phyloP scores from a whole-genome alignment of 1,140 invertebrate genomes.

The Trinorchestia longiramus region DNA sequence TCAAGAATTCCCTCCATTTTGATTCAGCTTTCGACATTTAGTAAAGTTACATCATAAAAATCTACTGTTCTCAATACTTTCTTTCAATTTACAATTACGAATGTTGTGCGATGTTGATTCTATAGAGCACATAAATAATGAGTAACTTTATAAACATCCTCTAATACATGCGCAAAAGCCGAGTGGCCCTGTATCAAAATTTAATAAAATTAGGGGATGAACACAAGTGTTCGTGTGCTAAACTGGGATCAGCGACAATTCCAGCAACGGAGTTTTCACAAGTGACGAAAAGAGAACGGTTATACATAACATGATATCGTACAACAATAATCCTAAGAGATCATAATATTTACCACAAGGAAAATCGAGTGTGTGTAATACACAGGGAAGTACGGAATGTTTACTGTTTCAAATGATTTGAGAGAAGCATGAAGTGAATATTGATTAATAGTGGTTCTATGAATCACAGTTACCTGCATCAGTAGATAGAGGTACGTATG shows the following conservation, averaged over 20 bases:
- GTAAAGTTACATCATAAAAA: no score
- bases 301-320: not conserved
- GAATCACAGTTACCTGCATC: not conserved
- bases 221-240: not conserved
- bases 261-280: not conserved
- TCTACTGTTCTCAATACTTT: no score
- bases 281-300: not conserved
- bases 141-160: no score
- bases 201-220: not conserved
- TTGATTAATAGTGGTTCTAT: not conserved
- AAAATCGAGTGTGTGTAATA: no score
- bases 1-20: no score
- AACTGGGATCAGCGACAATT: not conserved
- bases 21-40: no score
- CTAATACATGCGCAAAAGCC: no score
- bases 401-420: not conserved
- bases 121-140: no score
- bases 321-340: not conserved
- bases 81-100: no score
- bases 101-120: no score
- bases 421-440: not conserved
- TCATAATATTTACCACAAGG: not conserved
- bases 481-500: no score
- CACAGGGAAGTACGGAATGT: not conserved
- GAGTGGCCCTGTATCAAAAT: no score